Evolutionary conservation across 2,888 invertebrate genomes (phyloP), one percentile per base, ranked within the genome.

Genomic region (Watsonalla binaria): DNA sequence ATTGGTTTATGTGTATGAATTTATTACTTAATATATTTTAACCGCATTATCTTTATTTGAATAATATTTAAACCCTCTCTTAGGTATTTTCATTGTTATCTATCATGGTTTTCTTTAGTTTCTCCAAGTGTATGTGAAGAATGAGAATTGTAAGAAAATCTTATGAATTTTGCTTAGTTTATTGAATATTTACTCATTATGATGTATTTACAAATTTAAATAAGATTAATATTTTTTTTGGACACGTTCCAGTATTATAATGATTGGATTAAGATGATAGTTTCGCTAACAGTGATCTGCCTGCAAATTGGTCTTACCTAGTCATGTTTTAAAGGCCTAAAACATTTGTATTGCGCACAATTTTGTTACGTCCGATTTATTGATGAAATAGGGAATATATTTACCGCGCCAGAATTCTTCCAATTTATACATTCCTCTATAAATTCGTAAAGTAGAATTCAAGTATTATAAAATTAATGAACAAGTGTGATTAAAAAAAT

Each of bases 291-390:
- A 52, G 34, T 34, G 14, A 48, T 49, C 37, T 49, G 49, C 39
- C 49, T 37, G 37, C 49, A 39, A 49, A 65, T 82, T 74, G 82
- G 80, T 80, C 81, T 80, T 82, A 74, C 81, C 89, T 90, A 90
- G 90, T 90, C 90, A 90, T 86, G 77, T 78, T 78, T 76, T 70
- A 72, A 85, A 86, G 89, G 89, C 90, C 89, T 90, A 87, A 46
- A 46, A 46, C 45, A 46, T 46, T 13, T 46, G 46, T 60, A 64
- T 74, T 76, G 78, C 86, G 88, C 88, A 88, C 88, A 88, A 86
- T 78, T 79, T 74, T 67, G 74, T 77, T 74, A 72, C 68, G 69
- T 73, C 60, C 63, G 59, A 62, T 61, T 61, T 55, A 60, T 72
- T 60, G 59, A 54, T 61, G 53, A 52, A 59, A 61, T 60, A 54